Base-by-base conservation (phyloP, 2,113 vertebrate genomes). In the Scomber japonicus region DNA sequence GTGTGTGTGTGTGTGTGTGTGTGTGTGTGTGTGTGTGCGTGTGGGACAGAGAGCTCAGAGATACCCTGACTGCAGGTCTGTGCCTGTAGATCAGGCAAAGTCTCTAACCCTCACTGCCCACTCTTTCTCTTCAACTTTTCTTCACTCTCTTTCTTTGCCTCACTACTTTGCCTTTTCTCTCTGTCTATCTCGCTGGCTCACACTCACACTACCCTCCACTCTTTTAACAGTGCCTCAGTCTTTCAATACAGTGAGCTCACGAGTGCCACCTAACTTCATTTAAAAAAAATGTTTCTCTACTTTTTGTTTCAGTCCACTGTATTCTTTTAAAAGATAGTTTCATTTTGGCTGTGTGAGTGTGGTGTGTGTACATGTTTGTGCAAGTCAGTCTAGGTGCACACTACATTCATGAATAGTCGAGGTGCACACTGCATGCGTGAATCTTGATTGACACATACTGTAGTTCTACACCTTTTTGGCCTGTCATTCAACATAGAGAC, bases 11-110 rank as follows among this genome's bases (percentile, higher is more conserved):
- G 55, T 71, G 63, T 72, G 35, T 49, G 59, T 75, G 8, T 70
- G 24, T 27, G 24, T 27, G 24, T 27, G 2, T 14, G 19, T 69
- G 35, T 76, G 74, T 64, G 73, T 27, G 24, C 24, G 24, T 27
- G 24, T 27, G 24, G 24, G 24, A 27, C 24, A 27, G 24, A 27
- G 64, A 67, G 89, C 94, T 69, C 46, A 66, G 11, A 80, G 50
- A 83, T 86, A 82, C 89, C 86, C 89, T 44, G 91, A 56, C 94
- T 91, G 53, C 74, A 89, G 88, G 90, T 93, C 92, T 90, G 68
- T 88, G 92, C 94, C 71, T 91, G 88, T 51, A 71, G 78, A 85
- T 80, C 78, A 79, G 75, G 54, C 27, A 5, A 83, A 64, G 65
- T 63, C 74, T 67, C 30, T 15, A 66, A 80, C 66, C 67, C 55